phyloP scores from a whole-genome alignment of 2,888 invertebrate species.

The Plebejus melissa region DNA sequence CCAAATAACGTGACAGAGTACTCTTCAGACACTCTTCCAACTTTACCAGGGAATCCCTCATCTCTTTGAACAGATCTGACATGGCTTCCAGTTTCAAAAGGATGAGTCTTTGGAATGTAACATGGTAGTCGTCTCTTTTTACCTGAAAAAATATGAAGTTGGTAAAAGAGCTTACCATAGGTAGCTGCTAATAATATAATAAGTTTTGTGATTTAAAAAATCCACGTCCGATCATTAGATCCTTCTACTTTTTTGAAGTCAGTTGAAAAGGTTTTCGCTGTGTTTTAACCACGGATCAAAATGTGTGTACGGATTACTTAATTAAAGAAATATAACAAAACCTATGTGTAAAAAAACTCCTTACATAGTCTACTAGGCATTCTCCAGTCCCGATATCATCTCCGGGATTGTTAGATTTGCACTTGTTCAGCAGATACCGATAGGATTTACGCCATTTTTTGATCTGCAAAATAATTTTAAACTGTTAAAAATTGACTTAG shows the following conservation, averaged over 20 bases:
- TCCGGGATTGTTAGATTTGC: slow-evolving; percentile 44
- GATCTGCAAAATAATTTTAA: slow-evolving; percentile 43
- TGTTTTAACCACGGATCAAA: too few relatives aligned
- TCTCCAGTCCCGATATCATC: slow-evolving; percentile 40
- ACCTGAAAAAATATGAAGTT: slow-evolving; percentile 43
- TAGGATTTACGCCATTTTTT: slow-evolving; percentile 57
- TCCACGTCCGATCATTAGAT: too few relatives aligned
- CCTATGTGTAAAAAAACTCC: too few relatives aligned
- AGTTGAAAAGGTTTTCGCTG: too few relatives aligned
- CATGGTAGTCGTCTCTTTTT: slow-evolving; percentile 52
- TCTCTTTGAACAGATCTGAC: slow-evolving; percentile 42
- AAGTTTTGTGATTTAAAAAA: too few relatives aligned
- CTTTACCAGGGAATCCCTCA: slow-evolving; percentile 37
- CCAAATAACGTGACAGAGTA: slow-evolving; percentile 45
- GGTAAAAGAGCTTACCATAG: background rate
- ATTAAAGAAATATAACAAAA: too few relatives aligned
- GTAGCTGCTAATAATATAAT: too few relatives aligned
- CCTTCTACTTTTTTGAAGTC: too few relatives aligned
- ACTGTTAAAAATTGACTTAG: too few relatives aligned
- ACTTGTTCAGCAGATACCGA: slow-evolving; percentile 49
- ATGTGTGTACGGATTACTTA: too few relatives aligned
- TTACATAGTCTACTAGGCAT: slow-evolving; percentile 53
- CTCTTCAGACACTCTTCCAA: slow-evolving; percentile 50
- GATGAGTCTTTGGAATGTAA: slow-evolving; percentile 50
- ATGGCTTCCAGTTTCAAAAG: slow-evolving; percentile 47